Evolutionary conservation across 1,140 invertebrate genomes (phyloP).

Genomic region (Heterodera schachtii): DNA sequence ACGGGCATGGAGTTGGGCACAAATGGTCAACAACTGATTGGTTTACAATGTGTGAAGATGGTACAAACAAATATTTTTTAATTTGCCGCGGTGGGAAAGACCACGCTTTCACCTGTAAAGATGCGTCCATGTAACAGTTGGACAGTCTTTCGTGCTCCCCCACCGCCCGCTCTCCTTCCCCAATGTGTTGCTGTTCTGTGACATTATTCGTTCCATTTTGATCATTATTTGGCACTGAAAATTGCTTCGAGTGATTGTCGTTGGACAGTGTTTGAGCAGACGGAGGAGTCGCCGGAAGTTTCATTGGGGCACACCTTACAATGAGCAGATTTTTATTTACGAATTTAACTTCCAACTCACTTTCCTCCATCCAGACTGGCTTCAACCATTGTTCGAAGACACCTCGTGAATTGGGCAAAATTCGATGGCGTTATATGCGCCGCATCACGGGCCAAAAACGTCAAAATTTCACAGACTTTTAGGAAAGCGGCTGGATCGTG

Average conservation of each 20-base stretch:
- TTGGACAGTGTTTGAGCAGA: background rate
- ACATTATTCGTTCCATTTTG: background rate
- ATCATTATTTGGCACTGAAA: constrained; percentile 17
- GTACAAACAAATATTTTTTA: background rate
- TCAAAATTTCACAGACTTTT: constrained; percentile 85
- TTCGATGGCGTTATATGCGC: constrained; percentile 90
- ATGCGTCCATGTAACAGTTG: constrained; percentile 34
- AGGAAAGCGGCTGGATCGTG: constrained; percentile 81
- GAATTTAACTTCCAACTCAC: constrained; percentile 13
- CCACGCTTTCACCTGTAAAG: constrained; percentile 17
- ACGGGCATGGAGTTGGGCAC: constrained; percentile 17
- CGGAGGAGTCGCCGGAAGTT: background rate
- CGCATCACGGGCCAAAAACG: constrained; percentile 88
- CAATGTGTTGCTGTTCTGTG: background rate
- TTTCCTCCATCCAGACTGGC: constrained; percentile 74
- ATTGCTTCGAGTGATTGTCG: constrained; percentile 10
- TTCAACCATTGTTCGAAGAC: constrained; percentile 87
- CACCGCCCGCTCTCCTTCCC: constrained; percentile 24
- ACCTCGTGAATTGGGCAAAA: constrained; percentile 78
- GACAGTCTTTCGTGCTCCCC: constrained; percentile 31
- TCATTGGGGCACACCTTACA: background rate
- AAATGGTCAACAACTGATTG: constrained; percentile 21
- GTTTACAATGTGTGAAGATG: too few species aligned
- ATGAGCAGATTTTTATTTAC: background rate
- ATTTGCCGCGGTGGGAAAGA: too few species aligned